These are phyloP conservation scores for Callyntrura guangdongensis DNA, from an alignment of 2,888 invertebrate species.

Conservation along the genomic window DNA sequence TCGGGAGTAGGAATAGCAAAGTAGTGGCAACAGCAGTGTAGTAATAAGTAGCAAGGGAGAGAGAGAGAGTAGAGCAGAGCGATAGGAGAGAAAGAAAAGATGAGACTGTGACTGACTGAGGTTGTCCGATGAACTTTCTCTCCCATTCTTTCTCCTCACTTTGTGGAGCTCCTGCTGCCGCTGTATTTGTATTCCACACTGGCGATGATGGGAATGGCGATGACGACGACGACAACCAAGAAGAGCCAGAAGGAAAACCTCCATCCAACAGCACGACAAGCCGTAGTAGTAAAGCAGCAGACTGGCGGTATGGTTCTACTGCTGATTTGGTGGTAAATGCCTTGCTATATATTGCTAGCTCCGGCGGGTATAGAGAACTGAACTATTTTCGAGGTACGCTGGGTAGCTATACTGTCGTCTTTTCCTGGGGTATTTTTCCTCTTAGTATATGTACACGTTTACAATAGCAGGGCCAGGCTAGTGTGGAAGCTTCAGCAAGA, in stretches of 20 bases:
- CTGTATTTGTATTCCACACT: neutral
- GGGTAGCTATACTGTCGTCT: neutral
- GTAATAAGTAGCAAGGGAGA: slow-evolving; percentile 1
- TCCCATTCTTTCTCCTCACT: slow-evolving; percentile 52
- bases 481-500: neutral
- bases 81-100: slow-evolving; percentile 69
- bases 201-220: slow-evolving; percentile 52
- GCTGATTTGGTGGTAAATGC: slow-evolving; percentile 19
- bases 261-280: neutral
- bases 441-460: too few relatives aligned
- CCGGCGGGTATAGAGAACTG: slow-evolving; percentile 5
- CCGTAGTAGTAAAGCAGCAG: slow-evolving; percentile 7
- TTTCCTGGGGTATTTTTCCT: neutral
- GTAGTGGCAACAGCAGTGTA: slow-evolving; percentile 1
- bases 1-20: slow-evolving; percentile 29
- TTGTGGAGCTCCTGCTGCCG: slow-evolving; percentile 33
- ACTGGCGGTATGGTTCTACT: neutral
- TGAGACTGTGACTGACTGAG: slow-evolving; percentile 76
- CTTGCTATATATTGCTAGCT: slow-evolving; percentile 29
- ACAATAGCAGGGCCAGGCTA: too few relatives aligned
- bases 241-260: slow-evolving; percentile 32
- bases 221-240: slow-evolving; percentile 60
- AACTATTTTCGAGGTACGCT: slow-evolving; percentile 41
- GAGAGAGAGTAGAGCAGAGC: slow-evolving; percentile 57
- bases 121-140: slow-evolving; percentile 80